Conservation (phyloP, 35 echinoderm and acorn worm genomes). For the Acanthaster planci region DNA sequence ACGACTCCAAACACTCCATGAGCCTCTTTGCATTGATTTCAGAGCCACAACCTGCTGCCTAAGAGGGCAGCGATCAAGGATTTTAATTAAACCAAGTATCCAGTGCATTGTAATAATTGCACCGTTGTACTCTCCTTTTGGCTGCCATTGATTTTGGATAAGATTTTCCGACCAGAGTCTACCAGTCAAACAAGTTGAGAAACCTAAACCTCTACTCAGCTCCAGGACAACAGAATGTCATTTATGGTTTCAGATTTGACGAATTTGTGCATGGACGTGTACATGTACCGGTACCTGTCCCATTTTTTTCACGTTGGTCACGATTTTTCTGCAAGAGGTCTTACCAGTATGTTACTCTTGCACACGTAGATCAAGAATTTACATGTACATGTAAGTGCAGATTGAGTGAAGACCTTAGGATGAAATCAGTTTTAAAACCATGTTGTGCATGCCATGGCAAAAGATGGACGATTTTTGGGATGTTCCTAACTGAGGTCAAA, state of each 20-base stretch:
- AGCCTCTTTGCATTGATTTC: slow-evolving; percentile 10
- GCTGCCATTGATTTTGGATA: slow-evolving; percentile 2
- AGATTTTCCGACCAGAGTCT: neutral
- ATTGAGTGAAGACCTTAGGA: neutral
- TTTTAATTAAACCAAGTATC: slow-evolving; percentile 16
- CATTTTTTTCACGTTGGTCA: neutral
- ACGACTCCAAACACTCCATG: slow-evolving; percentile 11
- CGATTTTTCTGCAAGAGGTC: too few species aligned
- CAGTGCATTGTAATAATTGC: neutral
- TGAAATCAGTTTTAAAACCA: neutral
- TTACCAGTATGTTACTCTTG: too few species aligned
- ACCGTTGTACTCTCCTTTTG: neutral
- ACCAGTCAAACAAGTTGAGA: neutral
- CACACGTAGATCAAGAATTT: neutral
- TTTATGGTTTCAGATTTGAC: neutral
- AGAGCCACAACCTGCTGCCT: neutral
- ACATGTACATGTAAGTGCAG: neutral
- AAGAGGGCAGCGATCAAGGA: neutral
- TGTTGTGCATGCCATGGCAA: too few species aligned
- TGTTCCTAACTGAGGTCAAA: too few species aligned
- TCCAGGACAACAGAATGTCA: neutral
- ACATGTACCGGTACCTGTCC: too few species aligned
- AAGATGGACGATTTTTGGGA: too few species aligned
- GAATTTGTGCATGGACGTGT: too few species aligned
- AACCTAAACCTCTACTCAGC: neutral